Base-by-base conservation (phyloP, 2,113 vertebrate genomes). In the Oenanthe oenanthe region DNA sequence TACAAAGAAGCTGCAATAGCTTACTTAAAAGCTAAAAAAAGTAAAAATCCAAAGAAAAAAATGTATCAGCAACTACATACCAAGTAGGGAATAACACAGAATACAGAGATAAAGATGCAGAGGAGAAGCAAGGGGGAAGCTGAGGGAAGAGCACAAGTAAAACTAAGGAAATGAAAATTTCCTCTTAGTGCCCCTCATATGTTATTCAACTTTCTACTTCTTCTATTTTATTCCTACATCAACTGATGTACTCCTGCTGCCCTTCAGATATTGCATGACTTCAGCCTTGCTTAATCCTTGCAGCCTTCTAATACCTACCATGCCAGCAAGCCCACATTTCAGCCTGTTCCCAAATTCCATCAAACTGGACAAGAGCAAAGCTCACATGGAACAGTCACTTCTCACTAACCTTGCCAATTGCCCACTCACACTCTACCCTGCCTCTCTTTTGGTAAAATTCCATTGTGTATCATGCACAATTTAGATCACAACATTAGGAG, bases 1-100 rank as follows among this genome's bases (percentile, higher is more conserved):
- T 66, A 70, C 13, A 60, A 32, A 77, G 32, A 9, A 71, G 25
- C 28, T 47, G 21, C 8, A 15, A 54, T 54, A 73, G 36, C 71
- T 60, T 15, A 77, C 84, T 77, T 73, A 53, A 86, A 80, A 88
- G 22, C 18, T 19, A 28, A 51, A 51, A 51, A 50, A 28, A 16
- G 26, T 26, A 50, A 50, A 50, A 50, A 48, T 48, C 21, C 47
- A 48, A 48, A 48, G 47, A 48, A 61, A 79, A 79, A 66, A 43
- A 4, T 0, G 0, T 47, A 58, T 26, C 40, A 57, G 32, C 42
- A 74, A n/a, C n/a, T n/a, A 45, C 19, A 71, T 9, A 71, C 13
- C 22, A 73, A 4, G 24, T 36, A 66, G 11, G 36, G 38, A 80
- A 57, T 31, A 47, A 77, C 3, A 68, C 12, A 63, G 34, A 60